Evolutionary conservation across 2,113 vertebrate species (phyloP), one percentile per base, ranked within the genome.

Genomic region (Gavia stellata): DNA sequence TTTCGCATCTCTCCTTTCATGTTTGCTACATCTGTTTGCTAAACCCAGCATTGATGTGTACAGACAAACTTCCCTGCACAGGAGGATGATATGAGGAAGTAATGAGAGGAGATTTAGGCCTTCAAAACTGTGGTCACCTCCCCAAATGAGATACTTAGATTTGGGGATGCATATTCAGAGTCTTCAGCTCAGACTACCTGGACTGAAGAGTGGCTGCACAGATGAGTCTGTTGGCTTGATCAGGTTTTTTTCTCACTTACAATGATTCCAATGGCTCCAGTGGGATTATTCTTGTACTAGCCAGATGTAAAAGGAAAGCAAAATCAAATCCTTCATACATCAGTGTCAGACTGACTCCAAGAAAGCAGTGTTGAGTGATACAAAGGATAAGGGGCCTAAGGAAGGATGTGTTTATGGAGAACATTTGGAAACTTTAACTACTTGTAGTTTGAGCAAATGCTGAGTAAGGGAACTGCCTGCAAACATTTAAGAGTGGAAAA

Each of bases 331-430:
- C 91, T 95, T 91, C 84, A 87, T 94, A 94, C 74, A 96, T 96
- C 96, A 97, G 61, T 91, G 94, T 95, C 96, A 96, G 86, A 81
- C 53, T 33, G 66, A 92, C 92, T 97, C 92, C 94, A 96, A 96
- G 95, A 87, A 97, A 92, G 34, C 86, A 74, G 89, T 87, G 94
- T 81, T 97, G 96, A 96, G 92, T 94, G 94, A 97, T 96, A 96
- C 53, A 97, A 94, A 92, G 94, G 81, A 96, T 89, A 96, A 90
- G 92, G 73, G 88, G 92, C 89, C 96, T 96, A 49, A 96, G 78
- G 91, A 97, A 96, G 88, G 94, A 95, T 94, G 88, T 94, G 92
- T 96, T 92, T 96, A 96, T 94, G 91, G 94, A 94, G 94, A 92
- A 96, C 83, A 91, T 92, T 96, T 89, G 88, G 91, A 91, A 95